phyloP scores from a whole-genome alignment of 2,797 vertebrate species.

The Mastacembelus armatus region DNA sequence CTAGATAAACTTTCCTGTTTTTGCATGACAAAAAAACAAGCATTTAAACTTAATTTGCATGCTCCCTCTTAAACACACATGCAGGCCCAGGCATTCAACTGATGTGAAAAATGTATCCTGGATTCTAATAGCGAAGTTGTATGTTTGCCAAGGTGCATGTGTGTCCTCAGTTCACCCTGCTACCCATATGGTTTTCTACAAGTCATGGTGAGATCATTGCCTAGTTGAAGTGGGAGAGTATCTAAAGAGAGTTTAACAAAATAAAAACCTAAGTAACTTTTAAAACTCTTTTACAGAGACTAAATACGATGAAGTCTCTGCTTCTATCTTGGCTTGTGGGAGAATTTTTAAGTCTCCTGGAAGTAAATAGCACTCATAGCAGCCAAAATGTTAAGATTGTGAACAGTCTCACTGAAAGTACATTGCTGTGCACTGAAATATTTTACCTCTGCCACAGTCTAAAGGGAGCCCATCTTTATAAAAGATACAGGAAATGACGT shows the following conservation, averaged over 20 bases:
- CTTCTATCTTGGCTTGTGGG: conserved; percentile 63
- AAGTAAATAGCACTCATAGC: conserved; percentile 65
- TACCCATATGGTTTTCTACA: conserved; percentile 86
- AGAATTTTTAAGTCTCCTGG: conserved; percentile 60
- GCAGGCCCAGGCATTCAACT: conserved; percentile 78
- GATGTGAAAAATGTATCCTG: conserved; percentile 86
- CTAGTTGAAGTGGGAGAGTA: conserved; percentile 62
- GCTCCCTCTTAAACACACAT: conserved; percentile 70
- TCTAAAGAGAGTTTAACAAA: conserved; percentile 73
- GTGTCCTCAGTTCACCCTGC: conserved; percentile 86
- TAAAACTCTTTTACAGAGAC: conserved; percentile 50
- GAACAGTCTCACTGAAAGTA: conserved; percentile 58
- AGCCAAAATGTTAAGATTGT: conserved; percentile 68
- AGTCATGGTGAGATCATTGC: conserved; percentile 83
- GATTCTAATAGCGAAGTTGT: conserved; percentile 86
- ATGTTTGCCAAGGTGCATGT: conserved; percentile 85
- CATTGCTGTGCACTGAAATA: conserved; percentile 60
- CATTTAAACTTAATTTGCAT: conserved; percentile 54
- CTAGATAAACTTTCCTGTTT: conserved; percentile 23
- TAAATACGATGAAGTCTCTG: conserved; percentile 57
- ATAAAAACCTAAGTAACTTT: conserved; percentile 64
- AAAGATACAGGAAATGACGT: too few species aligned
- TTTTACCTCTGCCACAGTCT: too few species aligned
- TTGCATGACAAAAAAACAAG: conserved; percentile 38
- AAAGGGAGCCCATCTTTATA: too few species aligned